Evolutionary conservation across 2,888 invertebrate genomes (phyloP).

Genomic region (Leucophenga maculata): DNA sequence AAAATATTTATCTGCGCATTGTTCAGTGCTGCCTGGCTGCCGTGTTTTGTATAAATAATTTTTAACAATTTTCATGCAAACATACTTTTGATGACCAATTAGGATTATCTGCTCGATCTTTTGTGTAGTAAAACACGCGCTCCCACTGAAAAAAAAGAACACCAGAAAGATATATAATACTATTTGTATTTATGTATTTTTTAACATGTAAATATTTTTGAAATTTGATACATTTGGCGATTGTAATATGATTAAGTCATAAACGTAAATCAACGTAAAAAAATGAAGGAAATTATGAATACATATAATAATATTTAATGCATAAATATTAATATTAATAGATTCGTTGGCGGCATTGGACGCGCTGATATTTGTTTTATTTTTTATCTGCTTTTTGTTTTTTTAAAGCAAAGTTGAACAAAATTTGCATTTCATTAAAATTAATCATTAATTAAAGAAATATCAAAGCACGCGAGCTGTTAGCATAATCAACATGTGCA

Average conservation of each 20-base stretch:
- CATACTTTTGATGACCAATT: constrained; percentile 23
- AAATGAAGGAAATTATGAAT: not conserved
- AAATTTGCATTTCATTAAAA: constrained; percentile 8
- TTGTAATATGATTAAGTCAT: constrained; percentile 17
- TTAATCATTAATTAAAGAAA: constrained; percentile 15
- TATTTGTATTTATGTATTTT: too few species aligned
- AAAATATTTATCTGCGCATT: not conserved
- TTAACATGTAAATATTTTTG: not conserved
- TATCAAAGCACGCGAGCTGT: too few species aligned
- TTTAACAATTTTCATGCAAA: constrained; percentile 24
- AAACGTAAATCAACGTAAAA: not conserved
- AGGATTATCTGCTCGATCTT: constrained; percentile 23
- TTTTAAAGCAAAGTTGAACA: too few species aligned
- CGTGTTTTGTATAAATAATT: constrained; percentile 16
- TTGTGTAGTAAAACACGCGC: constrained; percentile 4
- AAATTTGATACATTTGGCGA: not conserved
- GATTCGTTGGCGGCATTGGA: not conserved
- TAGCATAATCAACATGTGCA: too few species aligned
- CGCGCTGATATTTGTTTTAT: too few species aligned
- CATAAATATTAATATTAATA: not conserved
- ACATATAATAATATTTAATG: not conserved
- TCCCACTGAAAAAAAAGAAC: too few species aligned
- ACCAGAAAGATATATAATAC: not conserved
- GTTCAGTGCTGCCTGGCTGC: not conserved
- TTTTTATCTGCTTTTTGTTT: too few species aligned